Evolutionary conservation across 2,113 vertebrate genomes (phyloP).

Genomic region (Morone saxatilis): DNA sequence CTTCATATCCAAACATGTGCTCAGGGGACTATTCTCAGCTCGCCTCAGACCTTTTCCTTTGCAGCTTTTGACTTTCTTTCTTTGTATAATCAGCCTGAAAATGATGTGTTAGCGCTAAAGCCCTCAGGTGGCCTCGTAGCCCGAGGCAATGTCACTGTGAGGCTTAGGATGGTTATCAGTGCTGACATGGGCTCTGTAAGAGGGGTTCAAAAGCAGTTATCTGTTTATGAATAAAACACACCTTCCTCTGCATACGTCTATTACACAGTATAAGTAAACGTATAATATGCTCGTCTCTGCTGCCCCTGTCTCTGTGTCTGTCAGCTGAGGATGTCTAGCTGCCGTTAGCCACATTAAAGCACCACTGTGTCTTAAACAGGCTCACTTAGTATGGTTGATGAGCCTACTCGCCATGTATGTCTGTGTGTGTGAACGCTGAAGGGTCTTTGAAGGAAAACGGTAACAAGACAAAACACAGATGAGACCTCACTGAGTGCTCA

Average conservation of each 20-base stretch:
- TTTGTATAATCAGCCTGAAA: conserved; percentile 76
- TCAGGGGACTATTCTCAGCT: conserved; percentile 34
- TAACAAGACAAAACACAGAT: conserved; percentile 81
- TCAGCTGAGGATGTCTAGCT: conserved; percentile 67
- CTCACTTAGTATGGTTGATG: conserved; percentile 75
- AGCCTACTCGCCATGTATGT: conserved; percentile 48
- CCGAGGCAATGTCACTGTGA: conserved; percentile 77
- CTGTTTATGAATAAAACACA: conserved; percentile 80
- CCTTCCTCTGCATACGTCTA: conserved; percentile 67
- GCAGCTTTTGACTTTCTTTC: conserved; percentile 72
- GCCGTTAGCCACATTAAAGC: conserved; percentile 79
- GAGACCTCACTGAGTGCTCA: conserved; percentile 73
- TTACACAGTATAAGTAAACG: conserved; percentile 63
- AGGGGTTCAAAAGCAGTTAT: conserved; percentile 77
- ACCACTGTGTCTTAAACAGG: conserved; percentile 70
- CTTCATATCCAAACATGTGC: conserved; percentile 55
- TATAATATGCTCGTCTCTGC: conserved; percentile 59
- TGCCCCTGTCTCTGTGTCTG: conserved; percentile 71
- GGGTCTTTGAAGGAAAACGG: conserved; percentile 78
- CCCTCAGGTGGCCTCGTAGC: conserved; percentile 74
- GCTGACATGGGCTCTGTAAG: conserved; percentile 73
- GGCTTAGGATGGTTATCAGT: conserved; percentile 77
- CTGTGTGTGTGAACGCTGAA: conserved; percentile 59
- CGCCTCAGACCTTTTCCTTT: conserved; percentile 47
- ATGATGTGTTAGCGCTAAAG: conserved; percentile 66